Conservation (phyloP, 2,797 vertebrate species). For the Geotrypetes seraphini region DNA sequence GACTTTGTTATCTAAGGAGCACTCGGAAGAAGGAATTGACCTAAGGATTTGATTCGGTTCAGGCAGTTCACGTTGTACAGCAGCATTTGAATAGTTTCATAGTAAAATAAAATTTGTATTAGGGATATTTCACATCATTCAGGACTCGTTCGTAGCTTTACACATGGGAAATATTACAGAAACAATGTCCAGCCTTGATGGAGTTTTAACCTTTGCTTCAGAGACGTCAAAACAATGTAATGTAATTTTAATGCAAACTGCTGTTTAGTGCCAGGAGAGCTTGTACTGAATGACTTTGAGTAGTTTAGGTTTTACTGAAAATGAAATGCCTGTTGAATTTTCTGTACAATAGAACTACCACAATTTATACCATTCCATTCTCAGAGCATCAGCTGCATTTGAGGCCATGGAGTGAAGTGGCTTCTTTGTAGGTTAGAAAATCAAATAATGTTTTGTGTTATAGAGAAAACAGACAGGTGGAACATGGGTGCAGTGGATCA, state of each 20-base stretch:
- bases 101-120: constrained; percentile 78
- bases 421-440: constrained; percentile 7
- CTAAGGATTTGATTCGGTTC: constrained; percentile 84
- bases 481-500: neutral
- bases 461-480: neutral
- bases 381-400: neutral
- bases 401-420: constrained; percentile 9
- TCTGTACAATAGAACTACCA: constrained; percentile 18
- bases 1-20: constrained; percentile 81
- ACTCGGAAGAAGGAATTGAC: constrained; percentile 78
- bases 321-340: constrained; percentile 47
- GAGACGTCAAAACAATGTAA: constrained; percentile 47
- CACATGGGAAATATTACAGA: constrained; percentile 34
- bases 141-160: constrained; percentile 41
- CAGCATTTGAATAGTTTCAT: constrained; percentile 69
- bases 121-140: constrained; percentile 65
- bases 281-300: constrained; percentile 23
- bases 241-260: constrained; percentile 47
- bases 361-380: constrained; percentile 17
- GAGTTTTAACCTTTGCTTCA: constrained; percentile 60
- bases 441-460: constrained; percentile 6
- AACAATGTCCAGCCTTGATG: constrained; percentile 48
- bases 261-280: constrained; percentile 21
- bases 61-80: constrained; percentile 71
- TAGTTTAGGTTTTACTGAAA: constrained; percentile 39